Conservation (phyloP, 2,797 vertebrate genomes). For the Crocidura indochinensis region DNA sequence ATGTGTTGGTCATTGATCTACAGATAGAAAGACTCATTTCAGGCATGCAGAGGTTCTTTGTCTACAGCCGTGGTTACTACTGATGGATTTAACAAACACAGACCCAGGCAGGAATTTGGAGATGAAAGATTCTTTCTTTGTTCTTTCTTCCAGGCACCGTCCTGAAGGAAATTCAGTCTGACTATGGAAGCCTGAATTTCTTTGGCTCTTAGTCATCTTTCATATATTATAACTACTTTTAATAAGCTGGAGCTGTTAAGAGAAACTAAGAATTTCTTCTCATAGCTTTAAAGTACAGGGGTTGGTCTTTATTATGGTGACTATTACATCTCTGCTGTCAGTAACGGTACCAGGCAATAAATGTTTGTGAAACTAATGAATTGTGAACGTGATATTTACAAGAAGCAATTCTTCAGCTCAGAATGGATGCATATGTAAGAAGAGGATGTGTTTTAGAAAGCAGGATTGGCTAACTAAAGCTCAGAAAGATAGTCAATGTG, state of each 20-base stretch:
- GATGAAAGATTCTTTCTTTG: neutral
- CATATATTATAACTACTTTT: slow-evolving; percentile 49
- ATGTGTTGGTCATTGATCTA: neutral
- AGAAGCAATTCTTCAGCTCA: slow-evolving; percentile 46
- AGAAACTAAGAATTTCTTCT: slow-evolving; percentile 68
- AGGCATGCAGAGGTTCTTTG: slow-evolving; percentile 20
- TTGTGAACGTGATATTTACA: slow-evolving; percentile 61
- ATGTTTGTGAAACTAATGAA: slow-evolving; percentile 67
- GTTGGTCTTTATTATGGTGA: slow-evolving; percentile 44
- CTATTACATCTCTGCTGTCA: neutral
- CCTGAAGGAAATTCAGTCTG: neutral
- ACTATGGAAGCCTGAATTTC: slow-evolving; percentile 50
- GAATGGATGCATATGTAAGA: neutral
- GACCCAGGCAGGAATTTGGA: neutral
- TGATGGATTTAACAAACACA: neutral
- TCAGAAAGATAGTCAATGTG: neutral
- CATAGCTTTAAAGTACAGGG: slow-evolving; percentile 1
- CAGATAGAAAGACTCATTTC: slow-evolving; percentile 33
- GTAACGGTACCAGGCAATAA: slow-evolving; percentile 33
- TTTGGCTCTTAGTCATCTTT: slow-evolving; percentile 45
- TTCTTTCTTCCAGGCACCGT: slow-evolving; percentile 3
- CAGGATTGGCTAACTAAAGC: slow-evolving; percentile 46
- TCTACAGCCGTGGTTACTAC: neutral
- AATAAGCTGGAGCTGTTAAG: slow-evolving; percentile 23
- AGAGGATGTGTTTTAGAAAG: slow-evolving; percentile 7